Conservation (phyloP, 2,888 invertebrate genomes). For the Cryptocheilus praepositus region DNA sequence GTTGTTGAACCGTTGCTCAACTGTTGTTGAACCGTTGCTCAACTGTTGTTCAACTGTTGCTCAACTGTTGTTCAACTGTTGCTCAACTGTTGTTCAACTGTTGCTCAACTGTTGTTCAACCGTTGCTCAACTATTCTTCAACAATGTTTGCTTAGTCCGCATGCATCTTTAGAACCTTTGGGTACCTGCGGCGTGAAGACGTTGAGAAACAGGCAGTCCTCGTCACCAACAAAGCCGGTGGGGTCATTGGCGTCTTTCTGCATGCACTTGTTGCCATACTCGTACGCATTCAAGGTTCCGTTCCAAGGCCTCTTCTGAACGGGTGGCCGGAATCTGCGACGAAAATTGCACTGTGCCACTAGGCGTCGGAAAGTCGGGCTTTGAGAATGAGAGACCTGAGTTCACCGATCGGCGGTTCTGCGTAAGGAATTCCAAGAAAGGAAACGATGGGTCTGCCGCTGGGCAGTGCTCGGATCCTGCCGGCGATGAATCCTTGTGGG, state of each 20-base stretch:
- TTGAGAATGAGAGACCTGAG: constrained; percentile 56
- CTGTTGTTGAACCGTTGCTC: too few relatives aligned
- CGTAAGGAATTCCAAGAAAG: constrained; percentile 59
- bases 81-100: too few relatives aligned
- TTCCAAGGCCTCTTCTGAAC: constrained; percentile 45
- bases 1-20: too few relatives aligned
- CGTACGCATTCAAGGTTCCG: constrained; percentile 46
- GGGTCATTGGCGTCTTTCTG: not conserved
- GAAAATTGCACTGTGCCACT: not conserved
- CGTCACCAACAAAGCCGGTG: not conserved
- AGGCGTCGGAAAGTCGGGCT: too few relatives aligned
- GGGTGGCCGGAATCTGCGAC: constrained; percentile 46
- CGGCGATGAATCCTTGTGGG: too few relatives aligned
- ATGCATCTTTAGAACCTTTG: too few relatives aligned
- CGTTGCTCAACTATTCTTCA: too few relatives aligned
- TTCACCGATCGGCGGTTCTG: constrained; percentile 55
- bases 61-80: too few relatives aligned
- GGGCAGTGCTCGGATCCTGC: not conserved
- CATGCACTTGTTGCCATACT: not conserved
- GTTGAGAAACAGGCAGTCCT: constrained; percentile 24
- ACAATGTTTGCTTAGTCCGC: too few relatives aligned
- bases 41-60: too few relatives aligned
- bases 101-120: too few relatives aligned
- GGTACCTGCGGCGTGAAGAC: constrained; percentile 20
- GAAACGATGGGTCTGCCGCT: constrained; percentile 22